phyloP scores from a whole-genome alignment of 2,888 invertebrate species.

The Sicus ferrugineus region DNA sequence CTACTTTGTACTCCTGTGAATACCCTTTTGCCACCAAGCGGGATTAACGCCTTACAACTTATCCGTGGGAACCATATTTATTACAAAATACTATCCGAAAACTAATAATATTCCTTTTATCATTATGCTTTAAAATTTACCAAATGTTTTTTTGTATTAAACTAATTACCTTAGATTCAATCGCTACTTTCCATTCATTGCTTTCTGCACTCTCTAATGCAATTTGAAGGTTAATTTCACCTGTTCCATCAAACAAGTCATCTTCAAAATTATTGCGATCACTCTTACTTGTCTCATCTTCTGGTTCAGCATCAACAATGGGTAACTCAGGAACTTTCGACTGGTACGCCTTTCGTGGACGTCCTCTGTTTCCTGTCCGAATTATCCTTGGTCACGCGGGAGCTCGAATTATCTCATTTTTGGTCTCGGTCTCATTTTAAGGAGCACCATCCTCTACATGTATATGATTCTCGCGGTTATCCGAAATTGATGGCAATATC shows the following conservation, averaged over 20 bases:
- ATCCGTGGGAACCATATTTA: constrained; percentile 30
- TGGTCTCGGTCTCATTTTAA: constrained; percentile 20
- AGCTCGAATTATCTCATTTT: constrained; percentile 23
- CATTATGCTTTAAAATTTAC: constrained; percentile 68
- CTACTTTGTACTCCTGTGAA: constrained; percentile 32
- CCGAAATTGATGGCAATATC: constrained; percentile 14
- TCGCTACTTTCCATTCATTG: constrained; percentile 35
- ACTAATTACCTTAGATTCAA: constrained; percentile 34
- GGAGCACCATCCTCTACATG: constrained; percentile 25
- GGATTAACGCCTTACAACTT: constrained; percentile 33
- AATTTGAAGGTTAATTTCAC: constrained; percentile 30
- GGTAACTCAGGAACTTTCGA: background rate
- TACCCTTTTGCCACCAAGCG: constrained; percentile 35
- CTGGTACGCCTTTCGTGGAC: constrained; percentile 26
- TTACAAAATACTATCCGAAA: constrained; percentile 36
- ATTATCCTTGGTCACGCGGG: constrained; percentile 23
- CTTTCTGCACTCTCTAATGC: constrained; percentile 32
- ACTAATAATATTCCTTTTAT: background rate
- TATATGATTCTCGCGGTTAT: constrained; percentile 22
- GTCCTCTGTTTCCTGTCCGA: constrained; percentile 29
- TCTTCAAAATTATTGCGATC: constrained; percentile 18
- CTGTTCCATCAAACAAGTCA: constrained; percentile 33
- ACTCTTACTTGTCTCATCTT: background rate
- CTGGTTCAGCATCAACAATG: background rate
- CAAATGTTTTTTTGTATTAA: constrained; percentile 36